phyloP scores from a whole-genome alignment of 1,140 invertebrate species.

The Platyscapa corneri region DNA sequence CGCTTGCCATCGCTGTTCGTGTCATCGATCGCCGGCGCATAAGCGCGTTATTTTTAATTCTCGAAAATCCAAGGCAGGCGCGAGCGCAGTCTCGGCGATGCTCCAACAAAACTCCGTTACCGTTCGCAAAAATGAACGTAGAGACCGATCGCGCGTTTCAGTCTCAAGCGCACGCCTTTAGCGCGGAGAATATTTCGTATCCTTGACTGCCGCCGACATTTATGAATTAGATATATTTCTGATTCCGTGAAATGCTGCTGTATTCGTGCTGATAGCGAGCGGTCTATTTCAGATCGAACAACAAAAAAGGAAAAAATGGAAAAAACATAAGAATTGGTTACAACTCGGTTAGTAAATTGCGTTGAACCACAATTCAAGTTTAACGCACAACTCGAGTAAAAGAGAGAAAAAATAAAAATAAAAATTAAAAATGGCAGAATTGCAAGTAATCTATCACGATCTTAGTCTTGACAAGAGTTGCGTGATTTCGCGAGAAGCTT shows the following conservation, averaged over 20 bases:
- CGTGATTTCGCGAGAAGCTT: slow-evolving; percentile 22
- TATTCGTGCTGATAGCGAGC: background rate
- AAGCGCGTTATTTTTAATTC: background rate
- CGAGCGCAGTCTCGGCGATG: too few relatives aligned
- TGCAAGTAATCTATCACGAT: slow-evolving; percentile 8
- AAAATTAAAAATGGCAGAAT: slow-evolving; percentile 4
- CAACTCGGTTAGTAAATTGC: background rate
- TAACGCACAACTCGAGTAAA: background rate
- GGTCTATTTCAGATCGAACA: slow-evolving; percentile 8
- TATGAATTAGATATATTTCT: slow-evolving; percentile 5
- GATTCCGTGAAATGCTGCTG: background rate
- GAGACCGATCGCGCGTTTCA: background rate
- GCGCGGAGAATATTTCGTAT: background rate
- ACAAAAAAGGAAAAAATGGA: background rate
- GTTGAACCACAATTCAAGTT: too few relatives aligned
- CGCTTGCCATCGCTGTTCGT: background rate
- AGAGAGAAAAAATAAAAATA: background rate
- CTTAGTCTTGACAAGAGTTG: slow-evolving; percentile 2
- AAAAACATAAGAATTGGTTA: background rate
- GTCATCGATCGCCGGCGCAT: background rate
- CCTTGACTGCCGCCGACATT: slow-evolving; percentile 9
- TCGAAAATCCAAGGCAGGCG: background rate
- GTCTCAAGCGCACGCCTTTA: too few relatives aligned
- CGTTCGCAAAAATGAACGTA: too few relatives aligned
- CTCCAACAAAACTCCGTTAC: too few relatives aligned